Evolutionary conservation across 2,888 invertebrate genomes (phyloP), one percentile per base, ranked within the genome.

Genomic region (Brachynemurus nebulosus): DNA sequence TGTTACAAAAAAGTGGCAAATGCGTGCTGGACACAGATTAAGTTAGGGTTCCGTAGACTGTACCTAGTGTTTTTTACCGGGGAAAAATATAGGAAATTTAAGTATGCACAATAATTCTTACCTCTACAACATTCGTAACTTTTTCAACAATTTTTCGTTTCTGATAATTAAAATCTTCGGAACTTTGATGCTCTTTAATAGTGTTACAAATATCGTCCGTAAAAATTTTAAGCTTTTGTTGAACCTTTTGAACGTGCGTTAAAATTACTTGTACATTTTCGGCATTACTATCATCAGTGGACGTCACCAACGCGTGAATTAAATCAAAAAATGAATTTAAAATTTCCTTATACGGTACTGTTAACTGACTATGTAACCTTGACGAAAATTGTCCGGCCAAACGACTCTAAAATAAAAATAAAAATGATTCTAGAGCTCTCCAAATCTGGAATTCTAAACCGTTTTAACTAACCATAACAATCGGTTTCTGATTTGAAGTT

Each of bases 91-190:
- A n/a, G n/a, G n/a, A 25, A 16, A 36, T 12, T 35, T n/a, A 19
- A 17, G 9, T 27, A 30, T 11, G 14, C 17, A 30, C 8, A 33
- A 35, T 12, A 17, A 47, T 16, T 55, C 63, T 54, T 43, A 80
- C 80, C 70, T 81, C 80, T 47, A 78, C 62, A 54, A 69, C 71
- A 55, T 75, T 74, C 14, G 75, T 71, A 25, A 75, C 64, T 23
- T 64, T 62, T 54, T 74, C 77, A 50, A 76, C 66, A 4, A 67
- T 60, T 21, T 68, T 68, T 11, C 74, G 59, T 44, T 69, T 59
- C 17, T 55, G 53, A 70, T 72, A 74, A 9, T 64, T 55, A 6
- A 60, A 61, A 53, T 67, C 65, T 41, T 62, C 57, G 8, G 51
- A 55, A 11, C 60, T 59, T 49, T 69, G 64, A 48, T 65, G 63